Conservation (phyloP, 92 coral and sea anemone species). For the Siderastrea siderea region DNA sequence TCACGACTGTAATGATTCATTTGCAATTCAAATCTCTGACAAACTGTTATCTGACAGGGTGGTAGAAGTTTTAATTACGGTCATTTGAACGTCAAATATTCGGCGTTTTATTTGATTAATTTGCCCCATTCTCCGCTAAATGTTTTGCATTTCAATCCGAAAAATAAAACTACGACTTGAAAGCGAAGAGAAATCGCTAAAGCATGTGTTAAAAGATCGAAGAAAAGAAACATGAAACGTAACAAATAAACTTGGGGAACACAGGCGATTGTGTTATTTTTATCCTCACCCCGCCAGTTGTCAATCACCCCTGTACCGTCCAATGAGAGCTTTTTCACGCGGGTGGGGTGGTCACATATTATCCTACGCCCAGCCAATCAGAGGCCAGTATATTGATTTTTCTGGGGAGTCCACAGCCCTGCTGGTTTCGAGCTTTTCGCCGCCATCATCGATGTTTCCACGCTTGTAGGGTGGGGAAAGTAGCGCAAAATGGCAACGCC, state of each 20-base stretch:
- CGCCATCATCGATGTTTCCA: conserved; percentile 69
- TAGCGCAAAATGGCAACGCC: conserved; percentile 91
- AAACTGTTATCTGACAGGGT: not conserved
- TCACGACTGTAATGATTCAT: not conserved
- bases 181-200: not conserved
- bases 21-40: conserved; percentile 3
- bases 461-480: conserved; percentile 97
- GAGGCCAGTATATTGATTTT: conserved; percentile 55
- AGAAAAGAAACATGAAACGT: not conserved
- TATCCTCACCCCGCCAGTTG: conserved; percentile 67
- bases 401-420: conserved; percentile 84
- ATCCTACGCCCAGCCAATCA: conserved; percentile 58
- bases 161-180: not conserved
- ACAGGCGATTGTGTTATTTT: conserved; percentile 7
- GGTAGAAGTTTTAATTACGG: not conserved
- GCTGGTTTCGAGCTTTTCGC: conserved; percentile 64
- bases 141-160: too few relatives aligned
- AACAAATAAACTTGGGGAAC: not conserved
- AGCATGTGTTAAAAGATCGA: not conserved
- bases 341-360: conserved; percentile 58
- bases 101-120: not conserved
- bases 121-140: not conserved
- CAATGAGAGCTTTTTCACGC: conserved; percentile 80
- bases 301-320: conserved; percentile 81
- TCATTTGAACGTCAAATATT: not conserved